These are phyloP conservation scores for Silurus glanis DNA, from an alignment of 2,113 vertebrate species.

Conservation along the genomic window DNA sequence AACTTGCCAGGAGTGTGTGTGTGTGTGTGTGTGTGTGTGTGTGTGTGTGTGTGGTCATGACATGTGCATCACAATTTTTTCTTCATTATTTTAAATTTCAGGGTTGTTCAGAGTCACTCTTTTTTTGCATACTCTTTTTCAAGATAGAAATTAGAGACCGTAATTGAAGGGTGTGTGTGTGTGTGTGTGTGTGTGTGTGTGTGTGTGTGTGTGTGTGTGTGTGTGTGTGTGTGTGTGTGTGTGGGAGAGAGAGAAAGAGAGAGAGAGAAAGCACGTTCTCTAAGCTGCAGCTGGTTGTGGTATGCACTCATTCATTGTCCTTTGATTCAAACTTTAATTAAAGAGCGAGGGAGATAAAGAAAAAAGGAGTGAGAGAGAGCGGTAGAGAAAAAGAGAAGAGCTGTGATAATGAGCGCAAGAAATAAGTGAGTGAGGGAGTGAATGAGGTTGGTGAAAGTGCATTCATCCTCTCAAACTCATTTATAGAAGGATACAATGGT, in stretches of 20 bases:
- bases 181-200: conserved; percentile 10
- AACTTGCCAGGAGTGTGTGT: not conserved
- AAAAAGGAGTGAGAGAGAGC: not conserved
- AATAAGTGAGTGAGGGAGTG: not conserved
- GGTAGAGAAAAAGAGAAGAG: not conserved
- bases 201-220: conserved; percentile 12
- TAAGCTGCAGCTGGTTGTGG: conserved; percentile 22
- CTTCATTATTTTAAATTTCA: not conserved
- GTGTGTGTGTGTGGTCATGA: not conserved
- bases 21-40: conserved; percentile 4
- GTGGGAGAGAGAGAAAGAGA: not conserved
- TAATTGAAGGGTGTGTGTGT: not conserved
- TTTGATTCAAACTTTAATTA: conserved; percentile 54
- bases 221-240: not conserved
- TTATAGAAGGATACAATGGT: conserved; percentile 16
- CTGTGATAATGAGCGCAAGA: conserved; percentile 6
- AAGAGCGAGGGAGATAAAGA: not conserved
- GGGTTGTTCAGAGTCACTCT: not conserved
- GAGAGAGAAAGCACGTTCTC: not conserved
- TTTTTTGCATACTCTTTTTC: not conserved
- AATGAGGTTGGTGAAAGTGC: conserved; percentile 5
- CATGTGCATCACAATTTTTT: not conserved
- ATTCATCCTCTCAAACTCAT: not conserved
- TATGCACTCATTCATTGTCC: conserved; percentile 29
- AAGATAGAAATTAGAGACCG: not conserved